Percentiles rank a stretch among this genome's conserved stretches.
phyloP scores from a whole-genome alignment of 2,797 vertebrate genomes.

The Sebastes taczanowskii region DNA sequence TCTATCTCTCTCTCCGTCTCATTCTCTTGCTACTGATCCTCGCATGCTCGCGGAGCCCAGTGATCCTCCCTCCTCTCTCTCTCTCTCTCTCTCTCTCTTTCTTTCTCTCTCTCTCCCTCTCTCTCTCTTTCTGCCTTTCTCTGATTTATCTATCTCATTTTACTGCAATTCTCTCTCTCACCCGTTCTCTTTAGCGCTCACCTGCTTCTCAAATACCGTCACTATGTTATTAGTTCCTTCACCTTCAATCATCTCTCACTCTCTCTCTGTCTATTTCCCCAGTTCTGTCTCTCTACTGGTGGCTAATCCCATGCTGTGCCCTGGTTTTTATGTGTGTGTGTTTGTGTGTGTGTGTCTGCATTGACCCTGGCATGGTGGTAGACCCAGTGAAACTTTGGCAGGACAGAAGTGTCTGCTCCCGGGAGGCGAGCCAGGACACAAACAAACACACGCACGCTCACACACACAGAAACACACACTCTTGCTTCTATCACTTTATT shows the following conservation, averaged over 20 bases:
- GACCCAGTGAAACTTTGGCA: conserved; percentile 72
- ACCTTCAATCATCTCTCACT: neutral
- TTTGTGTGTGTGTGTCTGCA: conserved; percentile 16
- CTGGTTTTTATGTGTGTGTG: conserved; percentile 35
- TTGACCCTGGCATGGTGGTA: conserved; percentile 60
- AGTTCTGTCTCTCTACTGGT: conserved; percentile 10
- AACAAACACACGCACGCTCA: conserved; percentile 13
- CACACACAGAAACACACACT: conserved; percentile 26
- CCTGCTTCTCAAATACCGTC: conserved; percentile 23
- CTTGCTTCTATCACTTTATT: conserved; percentile 62
- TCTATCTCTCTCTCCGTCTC: conserved; percentile 65
- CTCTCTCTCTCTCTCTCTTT: neutral
- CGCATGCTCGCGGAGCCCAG: conserved; percentile 50
- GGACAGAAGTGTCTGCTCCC: conserved; percentile 50
- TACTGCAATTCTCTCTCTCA: neutral
- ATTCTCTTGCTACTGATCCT: conserved; percentile 74
- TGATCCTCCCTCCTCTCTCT: conserved; percentile 60
- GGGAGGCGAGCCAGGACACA: conserved; percentile 62
- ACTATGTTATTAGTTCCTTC: conserved; percentile 8
- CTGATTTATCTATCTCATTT: neutral
- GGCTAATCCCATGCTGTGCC: conserved; percentile 40
- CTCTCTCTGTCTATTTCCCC: neutral
- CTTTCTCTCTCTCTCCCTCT: neutral
- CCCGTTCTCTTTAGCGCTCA: conserved; percentile 29
- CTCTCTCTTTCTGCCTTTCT: conserved; percentile 1